phyloP scores from a whole-genome alignment of 1,140 invertebrate species.

The Drosophila busckii region DNA sequence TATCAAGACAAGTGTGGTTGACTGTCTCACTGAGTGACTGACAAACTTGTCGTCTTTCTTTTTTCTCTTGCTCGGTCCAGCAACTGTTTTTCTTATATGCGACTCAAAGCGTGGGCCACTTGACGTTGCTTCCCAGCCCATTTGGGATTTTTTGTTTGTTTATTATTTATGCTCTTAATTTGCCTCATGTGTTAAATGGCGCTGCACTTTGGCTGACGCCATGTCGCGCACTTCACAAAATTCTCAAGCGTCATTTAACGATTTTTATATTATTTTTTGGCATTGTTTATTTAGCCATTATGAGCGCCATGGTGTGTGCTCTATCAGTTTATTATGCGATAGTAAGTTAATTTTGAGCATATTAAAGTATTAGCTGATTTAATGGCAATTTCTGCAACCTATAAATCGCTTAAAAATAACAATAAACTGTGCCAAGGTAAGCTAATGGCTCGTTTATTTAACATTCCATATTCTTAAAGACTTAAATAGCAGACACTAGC shows the following conservation, averaged over 20 bases:
- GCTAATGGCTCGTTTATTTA: too few species aligned
- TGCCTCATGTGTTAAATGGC: slow-evolving; percentile 60
- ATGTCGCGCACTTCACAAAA: slow-evolving; percentile 17
- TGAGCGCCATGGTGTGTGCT: slow-evolving; percentile 32
- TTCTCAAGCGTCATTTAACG: slow-evolving; percentile 27
- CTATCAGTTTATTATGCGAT: slow-evolving; percentile 65
- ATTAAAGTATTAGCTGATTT: slow-evolving; percentile 61
- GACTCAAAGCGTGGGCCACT: slow-evolving; percentile 21
- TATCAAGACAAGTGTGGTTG: too few species aligned
- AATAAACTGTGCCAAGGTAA: neutral
- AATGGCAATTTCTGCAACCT: slow-evolving; percentile 24
- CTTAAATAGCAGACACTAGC: neutral
- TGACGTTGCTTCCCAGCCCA: slow-evolving; percentile 14
- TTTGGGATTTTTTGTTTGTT: slow-evolving; percentile 9
- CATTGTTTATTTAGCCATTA: slow-evolving; percentile 64
- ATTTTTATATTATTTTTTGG: slow-evolving; percentile 29
- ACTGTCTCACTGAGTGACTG: slow-evolving; percentile 14
- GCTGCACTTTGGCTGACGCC: slow-evolving; percentile 52
- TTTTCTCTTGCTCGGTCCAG: neutral
- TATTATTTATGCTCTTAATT: slow-evolving; percentile 53
- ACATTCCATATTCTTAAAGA: neutral
- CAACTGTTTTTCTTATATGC: slow-evolving; percentile 18
- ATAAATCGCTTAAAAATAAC: slow-evolving; percentile 13
- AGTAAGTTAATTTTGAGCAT: slow-evolving; percentile 37
- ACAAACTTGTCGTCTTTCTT: slow-evolving; percentile 19